Evolutionary conservation across 2,888 invertebrate genomes (phyloP), one percentile per base, ranked within the genome.

Genomic region (Hetaerina titia): DNA sequence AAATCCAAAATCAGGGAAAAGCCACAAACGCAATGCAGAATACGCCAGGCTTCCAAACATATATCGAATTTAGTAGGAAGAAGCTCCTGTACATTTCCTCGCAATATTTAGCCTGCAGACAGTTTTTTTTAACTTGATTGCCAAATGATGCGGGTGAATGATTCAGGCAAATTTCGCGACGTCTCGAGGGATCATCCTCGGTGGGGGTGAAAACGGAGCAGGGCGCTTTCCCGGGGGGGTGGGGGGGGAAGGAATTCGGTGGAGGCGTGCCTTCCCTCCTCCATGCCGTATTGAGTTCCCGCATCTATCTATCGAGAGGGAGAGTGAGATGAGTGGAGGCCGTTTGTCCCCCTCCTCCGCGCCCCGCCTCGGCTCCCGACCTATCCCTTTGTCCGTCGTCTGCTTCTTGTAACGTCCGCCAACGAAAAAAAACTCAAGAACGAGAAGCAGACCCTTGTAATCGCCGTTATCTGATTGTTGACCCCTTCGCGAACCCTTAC

Each of bases 401-500:
- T 89, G 89, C 89, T 89, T 89, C 89, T 13, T 58, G 89, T 89
- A n/a, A 58, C 56, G 58, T 15, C n/a, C 57, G 56, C n/a, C 57
- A 15, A 19, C 17, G 89, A 56, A 89, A 56, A 56, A 81, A 81
- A 13, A 25, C 31, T 31, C 2, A 69, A 56, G 56, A n/a, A 58
- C 19, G 56, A 57, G 89, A 89, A 89, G 89, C 89, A 89, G 89
- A 57, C 58, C 89, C 89, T 89, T 89, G 89, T 89, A 57, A 89
- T 89, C 57, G 89, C 89, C 56, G 57, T 89, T 89, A 89, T 89
- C 89, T 22, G 89, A 89, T 57, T n/a, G 57, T 31, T 81, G 81
- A 81, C 81, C 81, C 81, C 81, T 31, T n/a, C 69, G n/a, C n/a
- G 9, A 69, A 69, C 69, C 69, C 69, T 69, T 57, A 4, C 56